phyloP scores from a whole-genome alignment of 2,113 vertebrate species.

The Enhydra lutris region DNA sequence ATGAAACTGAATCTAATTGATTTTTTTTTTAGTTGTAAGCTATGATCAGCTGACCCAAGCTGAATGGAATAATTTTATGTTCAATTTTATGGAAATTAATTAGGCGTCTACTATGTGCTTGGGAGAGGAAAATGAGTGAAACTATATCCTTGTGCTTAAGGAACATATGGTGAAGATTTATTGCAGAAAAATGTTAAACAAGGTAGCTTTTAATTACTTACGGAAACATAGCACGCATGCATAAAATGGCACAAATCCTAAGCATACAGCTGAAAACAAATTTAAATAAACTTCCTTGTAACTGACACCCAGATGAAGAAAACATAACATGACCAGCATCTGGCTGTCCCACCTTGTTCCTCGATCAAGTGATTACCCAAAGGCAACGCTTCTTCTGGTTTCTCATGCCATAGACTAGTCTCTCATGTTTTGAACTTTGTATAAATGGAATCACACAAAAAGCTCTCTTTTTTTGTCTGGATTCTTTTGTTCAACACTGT shows the following conservation, averaged over 20 bases:
- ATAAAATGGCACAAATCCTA: neutral
- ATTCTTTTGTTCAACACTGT: neutral
- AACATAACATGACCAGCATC: neutral
- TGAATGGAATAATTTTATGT: neutral
- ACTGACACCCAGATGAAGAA: neutral
- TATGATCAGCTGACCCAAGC: neutral
- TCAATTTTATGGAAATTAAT: slow-evolving; percentile 3
- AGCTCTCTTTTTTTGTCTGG: neutral
- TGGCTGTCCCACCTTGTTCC: neutral
- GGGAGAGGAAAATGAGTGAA: neutral
- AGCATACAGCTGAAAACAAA: neutral
- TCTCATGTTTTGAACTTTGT: neutral
- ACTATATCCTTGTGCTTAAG: neutral
- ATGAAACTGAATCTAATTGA: neutral
- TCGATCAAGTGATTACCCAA: neutral
- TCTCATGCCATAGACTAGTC: neutral
- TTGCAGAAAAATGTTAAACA: neutral
- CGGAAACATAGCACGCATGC: neutral
- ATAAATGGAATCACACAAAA: neutral
- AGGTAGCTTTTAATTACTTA: neutral
- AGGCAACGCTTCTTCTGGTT: neutral
- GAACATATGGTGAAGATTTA: neutral
- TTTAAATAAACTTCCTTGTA: neutral
- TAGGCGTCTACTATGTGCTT: neutral
- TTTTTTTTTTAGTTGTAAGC: neutral